Base-by-base conservation (phyloP, 1,140 invertebrate species). In the Antheraea pernyi region DNA sequence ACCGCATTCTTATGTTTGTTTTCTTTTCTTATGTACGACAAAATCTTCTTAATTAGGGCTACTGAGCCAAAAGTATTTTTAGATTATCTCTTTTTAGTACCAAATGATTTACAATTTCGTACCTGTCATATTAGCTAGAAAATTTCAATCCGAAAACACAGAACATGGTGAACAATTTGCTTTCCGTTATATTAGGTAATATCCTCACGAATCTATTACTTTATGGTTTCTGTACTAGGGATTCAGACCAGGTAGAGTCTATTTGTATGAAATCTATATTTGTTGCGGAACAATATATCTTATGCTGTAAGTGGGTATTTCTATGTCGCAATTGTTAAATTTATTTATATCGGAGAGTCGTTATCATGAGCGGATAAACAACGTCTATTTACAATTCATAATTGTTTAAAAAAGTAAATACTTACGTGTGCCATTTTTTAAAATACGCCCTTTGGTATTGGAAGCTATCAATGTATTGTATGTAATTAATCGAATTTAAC, bases 231-330 rank as follows among this genome's bases (percentile, higher is more conserved):
- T 11, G 3, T 62, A 62, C 36, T 65, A 65, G 46, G 19, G 19
- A 64, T 37, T 16, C 5, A 63, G 22, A 22, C 61, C 18, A 30
- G 59, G 59, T 19, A 16, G 63, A 65, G 64, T 65, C 64, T 65
- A 65, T 65, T 42, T 18, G 64, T 71, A 82, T 76, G 73, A 85
- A 81, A 86, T 76, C 77, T 70, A 80, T 78, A 79, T 84, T 86
- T 76, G 81, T 73, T 77, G 77, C 68, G 72, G 19, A 65, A 71
- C 70, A 61, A 85, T 88, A 88, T 84, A 86, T 88, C 83, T 86
- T 75, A 66, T 79, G 82, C 80, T 78, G 82, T 90, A 85, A 84
- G 80, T 81, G 74, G 79, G 88, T 83, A 90, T 90, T 89, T 88
- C 85, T 86, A 77, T 89, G 86, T 84, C 86, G 81, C 79, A 83